Base-by-base conservation (phyloP, 2,113 vertebrate genomes). In the Phyllostomus discolor region DNA sequence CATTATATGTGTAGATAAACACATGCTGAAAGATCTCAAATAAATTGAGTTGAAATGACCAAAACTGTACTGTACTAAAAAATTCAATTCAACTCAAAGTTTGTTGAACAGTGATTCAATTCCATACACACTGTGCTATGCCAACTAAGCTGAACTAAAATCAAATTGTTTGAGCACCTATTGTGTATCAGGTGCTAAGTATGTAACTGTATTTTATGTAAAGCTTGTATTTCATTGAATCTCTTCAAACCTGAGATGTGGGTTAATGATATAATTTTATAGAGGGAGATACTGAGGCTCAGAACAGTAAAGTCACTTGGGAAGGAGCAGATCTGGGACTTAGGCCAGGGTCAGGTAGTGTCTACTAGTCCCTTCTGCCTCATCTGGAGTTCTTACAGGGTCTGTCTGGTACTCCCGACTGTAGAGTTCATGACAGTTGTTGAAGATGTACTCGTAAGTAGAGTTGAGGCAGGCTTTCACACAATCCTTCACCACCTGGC, bases 391-490 rank as follows among this genome's bases (percentile, higher is more conserved):
- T 26, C 99, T 93, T 97, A 99, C 99, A 93, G 99, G 99, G 94
- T 99, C 99, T 0, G 99, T 99, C 98, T 99, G 99, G 98, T 99
- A 99, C 98, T 99, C 99, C 70, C 99, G 99, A 83, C 99, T 99
- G 97, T 99, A 99, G 9, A 99, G 99, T 96, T 99, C 99, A 0
- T 99, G 99, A 26, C 99, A 99, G 98, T 99, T 99, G 97, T 99
- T 99, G 95, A 99, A 99, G 98, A 99, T 99, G 98, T 99, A 99
- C 98, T 99, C 99, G 0, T 99, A 99, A 90, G 99, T 99, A 95
- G 99, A 99, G 98, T 99, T 99, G 97, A 99, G 99, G 95, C 99
- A 99, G 87, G 99, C 99, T 97, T 99, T 99, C 88, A 99, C 99
- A 5, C 99, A 99, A 88, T 99, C 99, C 98, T 99, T 99, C 94